A percentile compares a stretch with the other conserved stretches of the same genome.
Evolutionary conservation across 2,888 invertebrate species (phyloP).

Genomic region (Anthoptus insignis): DNA sequence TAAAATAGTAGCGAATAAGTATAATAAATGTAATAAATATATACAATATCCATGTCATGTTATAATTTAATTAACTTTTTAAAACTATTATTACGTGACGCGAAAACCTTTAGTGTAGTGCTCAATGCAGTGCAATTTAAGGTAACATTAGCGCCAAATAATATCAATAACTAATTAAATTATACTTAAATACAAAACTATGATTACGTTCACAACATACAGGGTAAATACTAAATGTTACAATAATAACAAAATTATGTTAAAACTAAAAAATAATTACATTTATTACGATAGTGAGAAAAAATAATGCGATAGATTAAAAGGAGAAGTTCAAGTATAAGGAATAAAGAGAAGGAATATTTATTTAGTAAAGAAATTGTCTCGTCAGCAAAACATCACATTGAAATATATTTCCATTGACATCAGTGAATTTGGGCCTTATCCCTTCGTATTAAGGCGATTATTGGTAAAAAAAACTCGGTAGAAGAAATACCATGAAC

Average conservation of each 20-base stretch:
- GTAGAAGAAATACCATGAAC: no score
- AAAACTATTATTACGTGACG: conserved; percentile 54
- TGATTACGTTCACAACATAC: conserved; percentile 17
- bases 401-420: no score
- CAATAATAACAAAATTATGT: no score
- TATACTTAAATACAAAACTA: neutral
- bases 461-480: no score
- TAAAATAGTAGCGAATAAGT: conserved; percentile 61
- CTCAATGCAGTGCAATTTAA: conserved; percentile 60
- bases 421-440: no score
- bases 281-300: conserved; percentile 18
- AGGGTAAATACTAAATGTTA: conserved; percentile 2
- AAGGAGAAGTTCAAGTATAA: no score
- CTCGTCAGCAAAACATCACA: conserved; percentile 11
- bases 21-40: conserved; percentile 47
- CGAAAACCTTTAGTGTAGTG: conserved; percentile 69
- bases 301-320: no score
- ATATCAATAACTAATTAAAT: neutral
- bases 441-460: no score
- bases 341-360: neutral
- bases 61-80: conserved; percentile 39
- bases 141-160: conserved; percentile 84
- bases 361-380: neutral
- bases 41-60: conserved; percentile 47
- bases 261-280: no score